These are phyloP conservation scores for Coelinius sp. DNA, from an alignment of 2,888 invertebrate species.

Conservation along the genomic window DNA sequence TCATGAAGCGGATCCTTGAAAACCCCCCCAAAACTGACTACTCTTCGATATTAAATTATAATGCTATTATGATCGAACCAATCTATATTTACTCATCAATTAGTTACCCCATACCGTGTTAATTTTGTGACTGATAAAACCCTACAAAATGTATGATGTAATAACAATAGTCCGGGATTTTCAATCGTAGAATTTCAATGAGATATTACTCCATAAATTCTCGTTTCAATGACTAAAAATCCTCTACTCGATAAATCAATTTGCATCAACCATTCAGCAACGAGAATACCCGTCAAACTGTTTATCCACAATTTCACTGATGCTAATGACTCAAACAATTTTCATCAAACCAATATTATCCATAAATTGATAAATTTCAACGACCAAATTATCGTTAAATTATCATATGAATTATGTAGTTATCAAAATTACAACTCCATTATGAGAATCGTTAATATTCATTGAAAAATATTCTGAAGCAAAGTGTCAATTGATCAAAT, in stretches of 20 bases:
- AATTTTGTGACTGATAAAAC: neutral
- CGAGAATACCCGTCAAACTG: neutral
- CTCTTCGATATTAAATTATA: neutral
- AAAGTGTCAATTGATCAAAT: neutral
- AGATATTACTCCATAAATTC: neutral
- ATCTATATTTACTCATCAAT: neutral
- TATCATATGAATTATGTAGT: neutral
- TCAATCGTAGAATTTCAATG: neutral
- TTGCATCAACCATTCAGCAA: neutral
- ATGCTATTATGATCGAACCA: neutral
- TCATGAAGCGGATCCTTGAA: neutral
- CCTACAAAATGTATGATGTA: neutral
- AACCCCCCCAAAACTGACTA: neutral
- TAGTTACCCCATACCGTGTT: neutral
- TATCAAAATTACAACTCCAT: neutral
- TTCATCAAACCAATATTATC: neutral
- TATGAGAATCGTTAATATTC: neutral
- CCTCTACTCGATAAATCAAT: neutral
- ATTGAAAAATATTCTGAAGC: too few species aligned
- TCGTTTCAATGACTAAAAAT: neutral
- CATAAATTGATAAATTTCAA: conserved; percentile 1
- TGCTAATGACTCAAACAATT: neutral
- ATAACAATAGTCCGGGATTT: neutral
- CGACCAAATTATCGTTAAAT: neutral
- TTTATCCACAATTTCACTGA: neutral